Base-by-base conservation (phyloP, 2,797 vertebrate genomes). In the Jordanella pulchra region DNA sequence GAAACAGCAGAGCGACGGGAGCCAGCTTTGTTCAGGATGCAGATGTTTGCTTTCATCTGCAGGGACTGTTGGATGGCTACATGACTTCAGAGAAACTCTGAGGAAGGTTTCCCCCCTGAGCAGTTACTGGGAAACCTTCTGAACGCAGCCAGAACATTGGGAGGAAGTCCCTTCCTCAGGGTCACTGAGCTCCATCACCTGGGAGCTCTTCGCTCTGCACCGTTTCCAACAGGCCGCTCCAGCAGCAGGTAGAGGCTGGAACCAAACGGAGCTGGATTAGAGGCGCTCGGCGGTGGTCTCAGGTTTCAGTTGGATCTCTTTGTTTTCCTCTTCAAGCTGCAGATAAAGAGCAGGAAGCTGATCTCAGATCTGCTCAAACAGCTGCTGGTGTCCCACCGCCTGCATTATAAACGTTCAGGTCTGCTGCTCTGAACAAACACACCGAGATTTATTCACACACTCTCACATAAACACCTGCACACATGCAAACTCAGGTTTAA, bases 331-430 rank as follows among this genome's bases (percentile, higher is more conserved):
- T 51, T n/a, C n/a, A 51, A 51, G 72, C 65, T 77, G 47, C 0
- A 76, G 84, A 73, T 79, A 79, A 86, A 68, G 48, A 83, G 77
- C 85, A 60, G 76, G 10, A 39, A 60, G 21, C 56, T 35, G 56
- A 44, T 80, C 78, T 18, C 50, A 73, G 67, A 69, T 44, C 80
- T 67, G 79, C 28, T 17, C 55, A 18, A 56, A 7, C 55, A 58
- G 55, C 55, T 21, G 55, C 55, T 58, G 28, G 35, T 39, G 6
- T 39, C 35, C 35, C 17, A 9, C 44, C 44, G 55, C 32, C 55
- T 18, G 55, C 54, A 32, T 32, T 32, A 58, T 58, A 11, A 58
- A 21, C 30, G 30, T 60, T 60, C 32, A 60, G 56, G 18, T 39
- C 56, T 60, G 56, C 18, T 23, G 30, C 32, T 23, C 32, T 39